phyloP scores from a whole-genome alignment of 2,797 vertebrate species.

The Cryptoprocta ferox region DNA sequence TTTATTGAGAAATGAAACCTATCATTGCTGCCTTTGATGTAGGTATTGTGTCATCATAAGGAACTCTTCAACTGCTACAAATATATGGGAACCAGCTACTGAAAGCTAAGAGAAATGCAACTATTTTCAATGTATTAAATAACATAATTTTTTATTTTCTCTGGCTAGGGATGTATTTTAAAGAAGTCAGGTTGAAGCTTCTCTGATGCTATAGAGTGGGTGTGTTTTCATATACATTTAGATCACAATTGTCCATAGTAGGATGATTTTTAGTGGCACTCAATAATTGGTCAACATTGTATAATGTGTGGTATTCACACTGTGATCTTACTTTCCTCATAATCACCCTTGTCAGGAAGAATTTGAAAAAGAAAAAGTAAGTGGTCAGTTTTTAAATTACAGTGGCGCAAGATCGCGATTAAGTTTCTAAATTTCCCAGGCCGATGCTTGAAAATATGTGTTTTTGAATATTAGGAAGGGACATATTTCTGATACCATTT shows the following conservation, averaged over 20 bases:
- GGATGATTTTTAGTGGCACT: background rate
- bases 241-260: background rate
- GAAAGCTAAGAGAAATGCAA: background rate
- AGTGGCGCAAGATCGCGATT: background rate
- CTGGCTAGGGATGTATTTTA: background rate
- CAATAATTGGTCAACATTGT: background rate
- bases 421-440: background rate
- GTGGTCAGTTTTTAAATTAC: background rate
- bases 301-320: background rate
- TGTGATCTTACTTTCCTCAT: background rate
- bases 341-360: background rate
- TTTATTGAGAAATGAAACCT: background rate
- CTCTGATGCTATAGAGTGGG: background rate
- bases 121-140: background rate
- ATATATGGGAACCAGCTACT: background rate
- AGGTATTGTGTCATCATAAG: background rate
- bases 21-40: background rate
- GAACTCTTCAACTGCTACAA: background rate
- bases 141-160: background rate
- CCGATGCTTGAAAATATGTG: background rate
- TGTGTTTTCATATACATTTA: background rate
- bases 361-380: constrained; percentile 2
- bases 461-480: background rate
- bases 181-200: background rate
- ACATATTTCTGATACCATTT: constrained; percentile 21